These are phyloP conservation scores for Pycnomerus fuliginosus DNA, from an alignment of 2,888 invertebrate species.

Conservation along the genomic window DNA sequence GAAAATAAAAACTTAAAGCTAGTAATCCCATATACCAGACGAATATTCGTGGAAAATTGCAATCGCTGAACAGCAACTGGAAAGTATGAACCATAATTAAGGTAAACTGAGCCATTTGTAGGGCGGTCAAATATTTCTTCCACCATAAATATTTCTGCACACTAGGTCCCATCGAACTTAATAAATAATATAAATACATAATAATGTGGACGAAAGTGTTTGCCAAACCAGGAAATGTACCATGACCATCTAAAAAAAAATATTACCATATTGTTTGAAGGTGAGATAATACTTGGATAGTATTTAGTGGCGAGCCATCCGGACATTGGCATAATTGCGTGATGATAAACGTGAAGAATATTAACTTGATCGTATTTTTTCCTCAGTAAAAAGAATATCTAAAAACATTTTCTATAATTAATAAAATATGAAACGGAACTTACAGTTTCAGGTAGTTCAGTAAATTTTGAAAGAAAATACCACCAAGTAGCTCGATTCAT, in stretches of 20 bases:
- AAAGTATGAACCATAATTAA: conserved; percentile 82
- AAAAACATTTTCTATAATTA: not conserved
- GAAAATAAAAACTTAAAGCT: conserved; percentile 87
- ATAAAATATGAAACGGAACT: not conserved
- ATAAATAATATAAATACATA: conserved; percentile 80
- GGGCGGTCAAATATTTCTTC: conserved; percentile 80
- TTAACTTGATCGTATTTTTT: conserved; percentile 90
- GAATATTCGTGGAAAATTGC: conserved; percentile 70
- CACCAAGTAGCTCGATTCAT: conserved; percentile 72
- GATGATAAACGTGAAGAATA: conserved; percentile 90
- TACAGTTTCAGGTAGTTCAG: conserved; percentile 86
- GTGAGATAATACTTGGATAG: conserved; percentile 47
- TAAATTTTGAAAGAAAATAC: conserved; percentile 86
- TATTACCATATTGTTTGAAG: not conserved
- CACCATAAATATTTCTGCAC: conserved; percentile 78
- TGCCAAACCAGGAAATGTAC: conserved; percentile 67
- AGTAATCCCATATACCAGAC: conserved; percentile 64
- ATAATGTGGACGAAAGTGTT: conserved; percentile 78
- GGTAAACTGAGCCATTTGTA: conserved; percentile 87
- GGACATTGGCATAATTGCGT: conserved; percentile 91
- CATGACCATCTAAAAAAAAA: conserved; percentile 60
- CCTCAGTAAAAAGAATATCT: conserved; percentile 80
- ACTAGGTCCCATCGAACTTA: conserved; percentile 74
- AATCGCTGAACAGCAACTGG: conserved; percentile 81
- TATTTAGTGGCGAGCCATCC: conserved; percentile 93